phyloP scores from a whole-genome alignment of 2,888 invertebrate species.

The Xiphydria camelus region DNA sequence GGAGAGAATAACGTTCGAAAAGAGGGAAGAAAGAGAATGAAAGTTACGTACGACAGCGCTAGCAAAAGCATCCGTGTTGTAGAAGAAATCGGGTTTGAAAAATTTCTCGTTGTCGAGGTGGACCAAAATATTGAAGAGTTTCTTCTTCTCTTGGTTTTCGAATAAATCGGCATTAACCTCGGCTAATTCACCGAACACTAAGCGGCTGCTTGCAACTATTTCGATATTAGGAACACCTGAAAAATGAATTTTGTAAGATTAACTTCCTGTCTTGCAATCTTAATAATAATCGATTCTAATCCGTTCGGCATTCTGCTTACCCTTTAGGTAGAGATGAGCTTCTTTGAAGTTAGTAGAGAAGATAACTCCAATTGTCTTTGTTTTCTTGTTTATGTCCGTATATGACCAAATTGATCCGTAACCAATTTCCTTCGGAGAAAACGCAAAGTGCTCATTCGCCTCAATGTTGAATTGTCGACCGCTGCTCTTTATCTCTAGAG shows the following conservation, averaged over 20 bases:
- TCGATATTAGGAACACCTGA: slow-evolving; percentile 60
- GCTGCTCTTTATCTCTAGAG: slow-evolving; percentile 57
- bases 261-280: slow-evolving; percentile 4
- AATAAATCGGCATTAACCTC: slow-evolving; percentile 64
- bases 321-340: slow-evolving; percentile 56
- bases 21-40: too few species aligned
- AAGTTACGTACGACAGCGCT: slow-evolving; percentile 60
- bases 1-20: too few species aligned
- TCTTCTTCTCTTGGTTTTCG: slow-evolving; percentile 63
- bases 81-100: slow-evolving; percentile 67
- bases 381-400: slow-evolving; percentile 53
- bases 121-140: slow-evolving; percentile 63
- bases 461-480: slow-evolving; percentile 56
- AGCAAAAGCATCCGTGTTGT: slow-evolving; percentile 66
- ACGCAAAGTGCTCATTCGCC: slow-evolving; percentile 45
- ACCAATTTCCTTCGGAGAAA: slow-evolving; percentile 46
- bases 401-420: slow-evolving; percentile 44
- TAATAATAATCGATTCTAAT: too few species aligned
- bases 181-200: slow-evolving; percentile 66
- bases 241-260: slow-evolving; percentile 11
- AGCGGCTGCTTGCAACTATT: slow-evolving; percentile 61
- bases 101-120: slow-evolving; percentile 67
- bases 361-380: slow-evolving; percentile 37
- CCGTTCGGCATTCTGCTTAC: too few species aligned
- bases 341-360: slow-evolving; percentile 32